Conservation (phyloP, 64 coral and sea anemone species). For the Cladopsammia gracilis region DNA sequence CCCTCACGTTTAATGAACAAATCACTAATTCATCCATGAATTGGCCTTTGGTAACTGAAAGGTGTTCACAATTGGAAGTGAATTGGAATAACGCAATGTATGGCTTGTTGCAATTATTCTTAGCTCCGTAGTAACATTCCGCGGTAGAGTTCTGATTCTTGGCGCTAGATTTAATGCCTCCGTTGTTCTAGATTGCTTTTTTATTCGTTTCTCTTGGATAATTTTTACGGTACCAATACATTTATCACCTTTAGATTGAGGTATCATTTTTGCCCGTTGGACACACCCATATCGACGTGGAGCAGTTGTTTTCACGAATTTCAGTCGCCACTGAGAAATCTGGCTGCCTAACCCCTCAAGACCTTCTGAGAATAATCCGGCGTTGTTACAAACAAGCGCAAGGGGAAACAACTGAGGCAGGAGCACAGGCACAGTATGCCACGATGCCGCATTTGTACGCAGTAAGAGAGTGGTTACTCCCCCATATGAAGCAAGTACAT, state of each 20-base stretch:
- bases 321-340: slow-evolving; percentile 44
- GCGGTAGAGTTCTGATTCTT: too few relatives aligned
- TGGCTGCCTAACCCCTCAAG: slow-evolving; percentile 38
- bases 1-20: too few relatives aligned
- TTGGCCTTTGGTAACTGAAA: too few relatives aligned
- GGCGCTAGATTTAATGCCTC: too few relatives aligned
- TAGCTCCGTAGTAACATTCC: too few relatives aligned
- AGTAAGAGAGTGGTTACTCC: slow-evolving; percentile 54
- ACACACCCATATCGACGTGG: slow-evolving; percentile 74
- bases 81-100: too few relatives aligned
- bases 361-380: slow-evolving; percentile 27
- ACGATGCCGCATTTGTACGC: slow-evolving; percentile 23
- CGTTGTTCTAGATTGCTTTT: too few relatives aligned
- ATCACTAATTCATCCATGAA: too few relatives aligned
- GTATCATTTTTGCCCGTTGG: slow-evolving; percentile 60
- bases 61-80: too few relatives aligned
- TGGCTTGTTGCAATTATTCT: too few relatives aligned
- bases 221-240: too few relatives aligned
- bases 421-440: slow-evolving; percentile 32
- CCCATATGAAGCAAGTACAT: slow-evolving; percentile 41
- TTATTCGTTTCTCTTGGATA: too few relatives aligned
- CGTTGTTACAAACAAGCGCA: slow-evolving; percentile 56
- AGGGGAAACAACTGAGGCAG: slow-evolving; percentile 37
- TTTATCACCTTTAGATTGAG: slow-evolving; percentile 80
- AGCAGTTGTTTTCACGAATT: slow-evolving; percentile 65